These are phyloP conservation scores for Styela plicata DNA, from an alignment of 23 tunicate species.

Conservation along the genomic window DNA sequence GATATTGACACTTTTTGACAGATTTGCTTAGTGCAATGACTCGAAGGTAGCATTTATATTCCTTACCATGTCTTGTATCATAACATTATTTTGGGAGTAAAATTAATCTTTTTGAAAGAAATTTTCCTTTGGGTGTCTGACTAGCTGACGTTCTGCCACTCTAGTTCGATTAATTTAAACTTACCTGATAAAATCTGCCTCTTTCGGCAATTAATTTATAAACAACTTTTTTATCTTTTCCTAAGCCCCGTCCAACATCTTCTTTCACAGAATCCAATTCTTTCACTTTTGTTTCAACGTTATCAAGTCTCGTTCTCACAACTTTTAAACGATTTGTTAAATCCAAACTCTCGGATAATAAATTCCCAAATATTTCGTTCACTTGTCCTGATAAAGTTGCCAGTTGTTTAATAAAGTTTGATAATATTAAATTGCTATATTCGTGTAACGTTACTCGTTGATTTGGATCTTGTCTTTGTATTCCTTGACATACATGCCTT, in stretches of 20 bases:
- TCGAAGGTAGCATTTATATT: too few species aligned
- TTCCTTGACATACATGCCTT: neutral
- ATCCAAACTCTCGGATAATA: neutral
- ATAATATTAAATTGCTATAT: neutral
- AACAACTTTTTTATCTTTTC: constrained; percentile 22
- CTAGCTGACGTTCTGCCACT: too few species aligned
- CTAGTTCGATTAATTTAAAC: too few species aligned
- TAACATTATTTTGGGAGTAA: too few species aligned
- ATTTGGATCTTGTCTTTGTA: neutral
- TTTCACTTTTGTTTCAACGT: neutral
- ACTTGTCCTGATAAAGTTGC: constrained; percentile 5
- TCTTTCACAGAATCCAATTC: neutral
- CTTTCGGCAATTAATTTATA: constrained; percentile 7
- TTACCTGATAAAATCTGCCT: constrained; percentile 24
- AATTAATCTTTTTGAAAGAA: too few species aligned
- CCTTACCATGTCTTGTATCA: too few species aligned
- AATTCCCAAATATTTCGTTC: constrained; percentile 7
- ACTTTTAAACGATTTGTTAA: neutral
- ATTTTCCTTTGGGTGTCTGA: too few species aligned
- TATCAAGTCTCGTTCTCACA: neutral
- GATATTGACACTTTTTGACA: too few species aligned
- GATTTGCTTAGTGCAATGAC: too few species aligned
- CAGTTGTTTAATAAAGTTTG: constrained; percentile 24
- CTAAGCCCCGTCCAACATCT: constrained; percentile 3
- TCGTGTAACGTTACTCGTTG: neutral